phyloP scores from a whole-genome alignment of 2,888 invertebrate genomes.

The Baronia brevicornis region DNA sequence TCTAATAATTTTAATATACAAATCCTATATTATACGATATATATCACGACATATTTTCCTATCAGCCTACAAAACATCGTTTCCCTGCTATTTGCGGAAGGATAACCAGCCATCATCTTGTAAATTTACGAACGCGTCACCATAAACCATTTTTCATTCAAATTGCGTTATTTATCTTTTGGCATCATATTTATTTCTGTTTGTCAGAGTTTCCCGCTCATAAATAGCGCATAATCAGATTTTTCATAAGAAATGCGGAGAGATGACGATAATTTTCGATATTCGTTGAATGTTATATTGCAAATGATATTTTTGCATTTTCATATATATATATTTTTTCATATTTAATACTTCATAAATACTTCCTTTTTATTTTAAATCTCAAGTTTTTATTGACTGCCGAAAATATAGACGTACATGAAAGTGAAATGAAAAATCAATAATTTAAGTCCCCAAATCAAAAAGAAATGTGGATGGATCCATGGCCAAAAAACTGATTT shows the following conservation, averaged over 20 bases:
- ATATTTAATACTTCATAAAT: no score
- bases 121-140: slow-evolving; percentile 11
- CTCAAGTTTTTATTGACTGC: no score
- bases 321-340: no score
- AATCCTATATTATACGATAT: slow-evolving; percentile 9
- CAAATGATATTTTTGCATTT: no score
- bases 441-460: no score
- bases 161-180: slow-evolving; percentile 22
- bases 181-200: slow-evolving; percentile 21
- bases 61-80: slow-evolving; percentile 1
- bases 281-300: slow-evolving; percentile 22
- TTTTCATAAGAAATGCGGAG: slow-evolving; percentile 16
- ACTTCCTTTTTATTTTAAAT: no score
- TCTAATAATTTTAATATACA: slow-evolving; percentile 9
- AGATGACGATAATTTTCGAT: slow-evolving; percentile 17
- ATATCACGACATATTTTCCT: background rate
- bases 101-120: slow-evolving; percentile 7
- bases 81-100: slow-evolving; percentile 3
- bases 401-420: no score
- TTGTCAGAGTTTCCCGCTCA: slow-evolving; percentile 20
- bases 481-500: no score
- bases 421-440: no score
- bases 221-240: slow-evolving; percentile 22
- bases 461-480: no score
- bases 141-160: slow-evolving; percentile 19